phyloP scores from a whole-genome alignment of 2,113 vertebrate species.

The Planiliza haematocheilus region DNA sequence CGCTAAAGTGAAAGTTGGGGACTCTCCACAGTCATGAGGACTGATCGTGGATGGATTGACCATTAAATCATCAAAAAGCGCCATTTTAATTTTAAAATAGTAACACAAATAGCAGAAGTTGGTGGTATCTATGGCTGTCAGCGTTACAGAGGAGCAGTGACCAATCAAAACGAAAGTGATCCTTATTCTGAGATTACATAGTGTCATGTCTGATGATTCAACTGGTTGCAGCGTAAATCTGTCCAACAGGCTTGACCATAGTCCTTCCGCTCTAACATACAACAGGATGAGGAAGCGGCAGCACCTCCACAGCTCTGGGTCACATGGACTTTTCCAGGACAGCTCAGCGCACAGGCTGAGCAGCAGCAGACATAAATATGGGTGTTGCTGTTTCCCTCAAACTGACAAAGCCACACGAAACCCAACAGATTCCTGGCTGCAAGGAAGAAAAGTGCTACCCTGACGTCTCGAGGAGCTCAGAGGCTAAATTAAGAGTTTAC shows the following conservation, averaged over 20 bases:
- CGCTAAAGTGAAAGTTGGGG: not conserved
- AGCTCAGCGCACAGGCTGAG: conserved; percentile 55
- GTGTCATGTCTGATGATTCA: conserved; percentile 8
- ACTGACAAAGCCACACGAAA: conserved; percentile 62
- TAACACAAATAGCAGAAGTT: not conserved
- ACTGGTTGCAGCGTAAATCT: conserved; percentile 25
- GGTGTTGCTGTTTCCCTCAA: conserved; percentile 62
- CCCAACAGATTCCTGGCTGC: conserved; percentile 55
- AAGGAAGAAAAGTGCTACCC: conserved; percentile 38
- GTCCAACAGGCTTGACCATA: conserved; percentile 10
- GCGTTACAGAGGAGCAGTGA: not conserved
- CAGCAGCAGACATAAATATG: conserved; percentile 65
- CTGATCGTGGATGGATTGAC: not conserved
- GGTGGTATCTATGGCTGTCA: not conserved
- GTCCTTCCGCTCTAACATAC: conserved; percentile 45
- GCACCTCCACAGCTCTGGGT: conserved; percentile 56
- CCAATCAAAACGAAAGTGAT: not conserved
- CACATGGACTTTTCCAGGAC: conserved; percentile 73
- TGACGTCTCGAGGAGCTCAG: conserved; percentile 18
- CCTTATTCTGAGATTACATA: not conserved
- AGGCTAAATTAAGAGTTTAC: conserved; percentile 23
- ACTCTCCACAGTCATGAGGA: not conserved
- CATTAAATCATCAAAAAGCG: not conserved
- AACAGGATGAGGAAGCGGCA: conserved; percentile 70
- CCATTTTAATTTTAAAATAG: too few species aligned